A percentile compares a stretch with the other conserved stretches of the same genome.
Evolutionary conservation across 2,797 vertebrate species (phyloP).

Genomic region (Gallinago stenura): DNA sequence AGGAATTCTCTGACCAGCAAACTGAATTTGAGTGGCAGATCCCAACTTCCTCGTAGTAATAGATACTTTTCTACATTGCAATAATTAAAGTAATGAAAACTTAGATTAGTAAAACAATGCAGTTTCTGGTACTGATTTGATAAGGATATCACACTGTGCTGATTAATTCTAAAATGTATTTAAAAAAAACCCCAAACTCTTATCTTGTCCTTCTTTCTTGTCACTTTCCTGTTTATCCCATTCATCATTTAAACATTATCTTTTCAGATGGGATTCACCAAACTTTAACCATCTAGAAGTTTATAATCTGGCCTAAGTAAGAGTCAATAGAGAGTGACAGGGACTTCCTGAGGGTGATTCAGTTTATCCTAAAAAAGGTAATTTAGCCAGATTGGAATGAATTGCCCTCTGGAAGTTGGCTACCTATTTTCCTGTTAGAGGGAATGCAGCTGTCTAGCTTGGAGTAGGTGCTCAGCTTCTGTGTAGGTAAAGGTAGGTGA

Average conservation of each 20-base stretch:
- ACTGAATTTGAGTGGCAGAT: background rate
- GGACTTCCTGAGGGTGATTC: background rate
- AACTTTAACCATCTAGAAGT: background rate
- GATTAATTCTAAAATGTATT: background rate
- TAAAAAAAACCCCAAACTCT: background rate
- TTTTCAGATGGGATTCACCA: background rate
- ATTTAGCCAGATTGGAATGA: background rate
- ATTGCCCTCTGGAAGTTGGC: background rate
- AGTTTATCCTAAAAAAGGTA: background rate
- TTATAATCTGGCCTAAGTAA: background rate
- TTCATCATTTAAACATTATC: background rate
- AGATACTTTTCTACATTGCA: background rate
- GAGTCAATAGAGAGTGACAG: background rate
- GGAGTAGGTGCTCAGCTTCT: background rate
- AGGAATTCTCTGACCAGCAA: background rate
- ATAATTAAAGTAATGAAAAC: background rate
- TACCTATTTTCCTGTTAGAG: background rate
- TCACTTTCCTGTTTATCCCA: background rate
- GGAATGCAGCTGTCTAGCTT: background rate
- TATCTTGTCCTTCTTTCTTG: background rate
- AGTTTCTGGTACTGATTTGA: background rate
- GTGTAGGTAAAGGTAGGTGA: background rate
- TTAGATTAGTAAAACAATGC: background rate
- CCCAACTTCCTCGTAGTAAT: background rate
- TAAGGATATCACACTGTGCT: background rate